A percentile compares a stretch with the other conserved stretches of the same genome.
Evolutionary conservation across 92 coral and sea anemone genomes (phyloP).

Genomic region (Diadumene lineata): DNA sequence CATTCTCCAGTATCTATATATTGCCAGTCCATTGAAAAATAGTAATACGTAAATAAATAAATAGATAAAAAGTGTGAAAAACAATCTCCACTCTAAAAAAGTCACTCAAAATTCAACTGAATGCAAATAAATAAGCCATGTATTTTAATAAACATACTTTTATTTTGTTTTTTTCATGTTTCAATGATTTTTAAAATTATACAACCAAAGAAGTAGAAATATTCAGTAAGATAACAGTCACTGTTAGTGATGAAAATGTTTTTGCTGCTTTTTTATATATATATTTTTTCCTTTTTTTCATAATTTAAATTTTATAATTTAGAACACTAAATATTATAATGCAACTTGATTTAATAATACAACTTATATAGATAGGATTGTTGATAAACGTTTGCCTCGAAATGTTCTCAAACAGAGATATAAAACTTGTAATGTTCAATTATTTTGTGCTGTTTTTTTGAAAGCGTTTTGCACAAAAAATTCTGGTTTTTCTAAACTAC

Average conservation of each 20-base stretch:
- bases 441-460: not conserved
- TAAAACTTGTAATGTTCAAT: not conserved
- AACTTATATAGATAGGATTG: not conserved
- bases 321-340: not conserved
- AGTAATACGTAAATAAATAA: too few species aligned
- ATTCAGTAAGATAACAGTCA: constrained; percentile 3
- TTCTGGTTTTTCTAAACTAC: not conserved
- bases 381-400: not conserved
- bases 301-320: not conserved
- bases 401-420: not conserved
- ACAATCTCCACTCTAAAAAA: too few species aligned
- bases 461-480: not conserved
- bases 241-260: not conserved
- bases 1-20: too few species aligned
- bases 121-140: too few species aligned
- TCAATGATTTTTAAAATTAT: not conserved
- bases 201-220: not conserved
- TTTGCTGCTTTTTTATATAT: not conserved
- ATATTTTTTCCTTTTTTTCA: not conserved
- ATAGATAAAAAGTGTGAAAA: too few species aligned
- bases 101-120: too few species aligned
- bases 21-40: too few species aligned
- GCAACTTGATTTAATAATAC: not conserved
- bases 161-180: not conserved
- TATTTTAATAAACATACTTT: not conserved